Conservation (phyloP, 2,113 vertebrate genomes). For the Eulacestoma nigropectus region DNA sequence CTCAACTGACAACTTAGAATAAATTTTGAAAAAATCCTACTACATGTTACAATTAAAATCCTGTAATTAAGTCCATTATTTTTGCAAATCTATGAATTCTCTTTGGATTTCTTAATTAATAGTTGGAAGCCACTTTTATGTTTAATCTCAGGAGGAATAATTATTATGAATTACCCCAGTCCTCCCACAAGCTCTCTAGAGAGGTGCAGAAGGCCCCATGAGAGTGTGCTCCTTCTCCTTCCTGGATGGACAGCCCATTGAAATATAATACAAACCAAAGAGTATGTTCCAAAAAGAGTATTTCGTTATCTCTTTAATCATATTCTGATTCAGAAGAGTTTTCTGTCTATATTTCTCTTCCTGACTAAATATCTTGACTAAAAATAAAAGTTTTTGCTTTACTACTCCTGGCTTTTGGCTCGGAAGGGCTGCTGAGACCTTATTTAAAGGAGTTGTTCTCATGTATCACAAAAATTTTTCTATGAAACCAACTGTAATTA, state of each 20-base stretch:
- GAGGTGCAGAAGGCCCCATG: neutral
- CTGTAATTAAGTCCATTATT: neutral
- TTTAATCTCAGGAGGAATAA: constrained; percentile 16
- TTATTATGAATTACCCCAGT: neutral
- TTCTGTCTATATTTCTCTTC: constrained; percentile 7
- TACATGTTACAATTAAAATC: neutral
- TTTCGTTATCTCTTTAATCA: neutral
- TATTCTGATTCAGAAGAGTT: neutral
- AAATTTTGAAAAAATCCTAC: neutral
- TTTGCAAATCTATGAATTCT: neutral
- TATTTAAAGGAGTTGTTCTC: constrained; percentile 5
- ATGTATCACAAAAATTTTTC: neutral
- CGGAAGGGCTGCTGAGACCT: neutral
- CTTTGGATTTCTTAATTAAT: neutral
- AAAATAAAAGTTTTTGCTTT: constrained; percentile 22
- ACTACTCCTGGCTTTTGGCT: neutral
- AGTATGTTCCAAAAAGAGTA: neutral
- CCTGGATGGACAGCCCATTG: neutral
- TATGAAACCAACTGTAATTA: neutral
- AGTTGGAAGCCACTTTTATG: neutral
- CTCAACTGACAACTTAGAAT: neutral
- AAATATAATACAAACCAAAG: neutral
- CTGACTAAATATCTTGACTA: neutral
- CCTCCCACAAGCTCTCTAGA: neutral
- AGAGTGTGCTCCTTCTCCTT: neutral